Evolutionary conservation across 2,797 vertebrate species (phyloP).

Genomic region (Syngnathus rostellatus): DNA sequence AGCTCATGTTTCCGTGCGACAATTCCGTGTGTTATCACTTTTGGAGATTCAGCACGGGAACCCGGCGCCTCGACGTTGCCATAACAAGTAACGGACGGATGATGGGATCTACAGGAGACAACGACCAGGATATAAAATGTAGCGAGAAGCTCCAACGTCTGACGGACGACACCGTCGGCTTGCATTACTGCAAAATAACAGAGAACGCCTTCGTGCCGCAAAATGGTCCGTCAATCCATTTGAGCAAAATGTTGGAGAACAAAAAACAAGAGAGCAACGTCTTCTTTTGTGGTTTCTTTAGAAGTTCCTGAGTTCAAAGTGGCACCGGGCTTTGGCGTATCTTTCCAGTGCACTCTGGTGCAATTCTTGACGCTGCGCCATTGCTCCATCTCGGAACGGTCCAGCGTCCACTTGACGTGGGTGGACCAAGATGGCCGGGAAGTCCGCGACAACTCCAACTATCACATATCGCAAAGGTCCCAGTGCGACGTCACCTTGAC

Average conservation of each 20-base stretch:
- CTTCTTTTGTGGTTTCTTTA: neutral
- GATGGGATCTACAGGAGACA: neutral
- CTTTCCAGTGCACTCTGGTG: conserved; percentile 36
- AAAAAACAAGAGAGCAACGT: neutral
- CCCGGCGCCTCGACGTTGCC: neutral
- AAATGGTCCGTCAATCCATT: conserved; percentile 13
- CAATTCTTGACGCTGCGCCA: accelerated
- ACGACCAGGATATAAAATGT: conserved; percentile 11
- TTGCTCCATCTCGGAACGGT: accelerated
- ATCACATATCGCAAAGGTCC: conserved; percentile 1
- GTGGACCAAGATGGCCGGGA: conserved; percentile 15
- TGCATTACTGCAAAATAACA: conserved; percentile 5
- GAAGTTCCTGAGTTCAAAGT: conserved; percentile 5
- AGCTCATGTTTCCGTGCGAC: conserved; percentile 17
- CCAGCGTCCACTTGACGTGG: conserved; percentile 9
- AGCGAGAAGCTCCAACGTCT: conserved; percentile 9
- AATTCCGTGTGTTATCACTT: conserved; percentile 25
- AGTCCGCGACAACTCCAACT: conserved; percentile 14
- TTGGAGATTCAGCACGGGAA: neutral
- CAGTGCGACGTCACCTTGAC: conserved; percentile 23
- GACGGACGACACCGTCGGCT: conserved; percentile 6
- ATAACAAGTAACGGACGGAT: conserved; percentile 20
- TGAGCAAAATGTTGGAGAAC: too few species aligned
- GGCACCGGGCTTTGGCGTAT: neutral
- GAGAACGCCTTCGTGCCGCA: neutral